phyloP scores from a whole-genome alignment of 2,113 vertebrate species.

The Aviceda subcristata region DNA sequence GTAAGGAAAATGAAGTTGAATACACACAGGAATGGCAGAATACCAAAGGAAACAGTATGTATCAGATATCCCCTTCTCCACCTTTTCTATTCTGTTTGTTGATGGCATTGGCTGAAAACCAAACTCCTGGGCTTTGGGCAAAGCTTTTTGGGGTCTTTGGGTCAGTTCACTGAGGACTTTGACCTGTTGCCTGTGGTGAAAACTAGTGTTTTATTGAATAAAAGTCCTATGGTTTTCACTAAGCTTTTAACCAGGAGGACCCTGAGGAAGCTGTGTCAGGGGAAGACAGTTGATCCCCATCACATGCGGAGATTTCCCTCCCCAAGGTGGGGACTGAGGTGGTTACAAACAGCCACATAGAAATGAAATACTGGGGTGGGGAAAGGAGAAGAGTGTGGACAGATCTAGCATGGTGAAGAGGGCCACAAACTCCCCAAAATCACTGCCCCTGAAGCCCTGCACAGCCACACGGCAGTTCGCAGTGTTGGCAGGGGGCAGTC shows the following conservation, averaged over 20 bases:
- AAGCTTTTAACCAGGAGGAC: neutral
- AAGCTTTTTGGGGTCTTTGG: neutral
- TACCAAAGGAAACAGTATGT: neutral
- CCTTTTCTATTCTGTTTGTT: neutral
- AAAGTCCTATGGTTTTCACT: neutral
- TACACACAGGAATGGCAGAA: neutral
- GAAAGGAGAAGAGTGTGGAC: neutral
- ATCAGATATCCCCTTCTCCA: neutral
- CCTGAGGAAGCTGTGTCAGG: neutral
- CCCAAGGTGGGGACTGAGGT: fast-evolving
- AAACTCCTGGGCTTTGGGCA: neutral
- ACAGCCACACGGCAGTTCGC: fast-evolving
- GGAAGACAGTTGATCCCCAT: neutral
- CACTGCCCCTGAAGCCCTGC: neutral
- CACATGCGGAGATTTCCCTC: neutral
- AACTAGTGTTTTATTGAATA: neutral
- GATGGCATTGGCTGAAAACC: neutral
- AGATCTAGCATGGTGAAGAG: neutral
- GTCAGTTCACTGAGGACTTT: neutral
- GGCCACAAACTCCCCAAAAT: neutral
- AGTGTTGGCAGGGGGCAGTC: neutral
- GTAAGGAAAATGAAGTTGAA: neutral
- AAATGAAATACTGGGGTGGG: neutral
- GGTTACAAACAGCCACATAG: neutral
- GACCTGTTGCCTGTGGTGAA: neutral